A percentile compares a stretch with the other conserved stretches of the same genome.
These are phyloP conservation scores for Drosophila oshimai DNA, from an alignment of 1,140 invertebrate species.

Conservation along the genomic window DNA sequence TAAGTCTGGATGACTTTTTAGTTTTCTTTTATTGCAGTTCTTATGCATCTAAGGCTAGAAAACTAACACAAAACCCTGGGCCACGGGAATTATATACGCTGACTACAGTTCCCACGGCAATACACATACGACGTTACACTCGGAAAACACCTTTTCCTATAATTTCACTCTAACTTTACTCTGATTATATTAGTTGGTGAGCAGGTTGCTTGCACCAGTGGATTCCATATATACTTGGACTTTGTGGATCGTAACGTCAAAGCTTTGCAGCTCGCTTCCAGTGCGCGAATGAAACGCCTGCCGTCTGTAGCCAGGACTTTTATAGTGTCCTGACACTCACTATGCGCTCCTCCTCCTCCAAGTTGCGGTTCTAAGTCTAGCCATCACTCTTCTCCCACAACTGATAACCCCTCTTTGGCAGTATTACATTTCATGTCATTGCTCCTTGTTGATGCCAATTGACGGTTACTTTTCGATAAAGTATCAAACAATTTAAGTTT, in stretches of 20 bases:
- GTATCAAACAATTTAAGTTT: conserved; percentile 51
- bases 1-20: no score
- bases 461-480: conserved; percentile 60
- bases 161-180: conserved; percentile 25
- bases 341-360: background rate
- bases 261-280: conserved; percentile 15
- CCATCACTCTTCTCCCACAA: background rate
- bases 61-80: background rate
- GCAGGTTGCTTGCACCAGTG: background rate
- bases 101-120: conserved; percentile 1
- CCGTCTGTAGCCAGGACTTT: conserved; percentile 35
- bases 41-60: background rate
- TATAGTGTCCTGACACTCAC: conserved; percentile 35
- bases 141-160: conserved; percentile 1
- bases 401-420: conserved; percentile 13
- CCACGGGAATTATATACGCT: no score
- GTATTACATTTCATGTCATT: conserved; percentile 69
- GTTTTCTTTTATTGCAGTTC: background rate
- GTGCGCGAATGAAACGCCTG: conserved; percentile 55
- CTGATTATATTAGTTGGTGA: background rate
- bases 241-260: conserved; percentile 3
- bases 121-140: conserved; percentile 6
- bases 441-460: conserved; percentile 73
- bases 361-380: background rate
- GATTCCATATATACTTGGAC: conserved; percentile 14